These are phyloP conservation scores for Lutraria lutraria DNA, from an alignment of 2,888 invertebrate genomes.

Conservation along the genomic window DNA sequence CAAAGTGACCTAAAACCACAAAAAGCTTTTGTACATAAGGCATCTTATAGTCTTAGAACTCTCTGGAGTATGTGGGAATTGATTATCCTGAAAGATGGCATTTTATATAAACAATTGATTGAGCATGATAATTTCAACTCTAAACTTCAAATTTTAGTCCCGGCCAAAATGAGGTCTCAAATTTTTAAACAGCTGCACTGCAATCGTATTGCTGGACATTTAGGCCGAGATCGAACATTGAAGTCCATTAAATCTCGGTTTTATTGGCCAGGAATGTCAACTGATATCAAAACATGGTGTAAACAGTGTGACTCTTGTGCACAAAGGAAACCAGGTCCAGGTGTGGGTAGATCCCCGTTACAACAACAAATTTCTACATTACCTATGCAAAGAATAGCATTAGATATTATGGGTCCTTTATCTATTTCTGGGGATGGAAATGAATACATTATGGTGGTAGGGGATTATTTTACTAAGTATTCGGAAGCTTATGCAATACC, in stretches of 20 bases:
- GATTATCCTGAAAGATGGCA: slow-evolving; percentile 24
- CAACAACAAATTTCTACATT: slow-evolving; percentile 30
- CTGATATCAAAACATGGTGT: slow-evolving; percentile 54
- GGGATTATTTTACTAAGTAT: too few relatives aligned
- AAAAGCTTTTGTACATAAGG: not conserved
- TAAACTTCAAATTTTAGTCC: slow-evolving; percentile 40
- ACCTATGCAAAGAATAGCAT: not conserved
- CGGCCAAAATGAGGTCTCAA: not conserved
- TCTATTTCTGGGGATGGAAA: slow-evolving; percentile 12
- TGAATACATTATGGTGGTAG: too few relatives aligned
- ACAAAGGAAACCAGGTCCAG: too few relatives aligned
- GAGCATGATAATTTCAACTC: not conserved
- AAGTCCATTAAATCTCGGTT: not conserved
- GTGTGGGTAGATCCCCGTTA: slow-evolving; percentile 58
- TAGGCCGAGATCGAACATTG: not conserved
- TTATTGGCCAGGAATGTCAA: too few relatives aligned
- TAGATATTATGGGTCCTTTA: not conserved
- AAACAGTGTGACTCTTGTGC: slow-evolving; percentile 60
- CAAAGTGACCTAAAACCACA: too few relatives aligned
- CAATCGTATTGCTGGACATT: not conserved
- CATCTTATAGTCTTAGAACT: slow-evolving; percentile 3
- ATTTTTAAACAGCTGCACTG: not conserved
- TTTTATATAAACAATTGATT: slow-evolving; percentile 40
- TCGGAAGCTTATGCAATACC: slow-evolving; percentile 3
- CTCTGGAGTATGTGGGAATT: too few relatives aligned